Evolutionary conservation across 2,113 vertebrate species (phyloP), one percentile per base, ranked within the genome.

Genomic region (Campylomormyrus tamandua): DNA sequence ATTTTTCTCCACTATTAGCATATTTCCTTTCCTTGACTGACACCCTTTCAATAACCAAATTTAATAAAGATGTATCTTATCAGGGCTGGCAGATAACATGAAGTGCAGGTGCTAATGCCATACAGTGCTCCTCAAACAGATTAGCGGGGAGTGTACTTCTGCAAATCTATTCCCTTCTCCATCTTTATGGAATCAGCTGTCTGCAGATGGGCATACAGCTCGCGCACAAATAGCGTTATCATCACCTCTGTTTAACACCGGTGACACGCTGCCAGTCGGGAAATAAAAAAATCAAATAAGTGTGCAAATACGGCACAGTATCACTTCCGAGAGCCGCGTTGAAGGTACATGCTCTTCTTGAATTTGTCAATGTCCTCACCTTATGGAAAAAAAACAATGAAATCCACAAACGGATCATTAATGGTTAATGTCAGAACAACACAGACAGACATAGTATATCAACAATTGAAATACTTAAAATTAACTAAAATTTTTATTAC

Each of bases 11-110:
- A 92, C 93, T 96, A 97, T 97, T 97, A 96, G 96, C 97, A 97
- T 97, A 97, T 97, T 97, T 95, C 96, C 95, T 94, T 97, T 96
- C 93, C 93, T 91, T 95, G 96, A 96, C 94, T 95, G 97, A 96
- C 95, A 96, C 96, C 94, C 95, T 96, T 97, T 97, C 96, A 96
- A 95, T 96, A 96, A 95, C 95, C 94, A 96, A 97, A 97, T 98
- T 98, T 98, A 98, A 97, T 98, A 98, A 97, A 98, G 97, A 98
- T 97, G 97, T 97, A 97, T 96, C 96, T 98, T 98, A 98, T 98
- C 97, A 96, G 96, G 94, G 96, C 94, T 93, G 94, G 93, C 97
- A 96, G 97, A 97, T 98, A 97, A 97, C 95, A 96, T 97, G 97
- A 97, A 98, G 97, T 97, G 96, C 96, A 95, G 92, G 95, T 96